Evolutionary conservation across 2,797 vertebrate species (phyloP).

Genomic region (Trichosurus vulpecula): DNA sequence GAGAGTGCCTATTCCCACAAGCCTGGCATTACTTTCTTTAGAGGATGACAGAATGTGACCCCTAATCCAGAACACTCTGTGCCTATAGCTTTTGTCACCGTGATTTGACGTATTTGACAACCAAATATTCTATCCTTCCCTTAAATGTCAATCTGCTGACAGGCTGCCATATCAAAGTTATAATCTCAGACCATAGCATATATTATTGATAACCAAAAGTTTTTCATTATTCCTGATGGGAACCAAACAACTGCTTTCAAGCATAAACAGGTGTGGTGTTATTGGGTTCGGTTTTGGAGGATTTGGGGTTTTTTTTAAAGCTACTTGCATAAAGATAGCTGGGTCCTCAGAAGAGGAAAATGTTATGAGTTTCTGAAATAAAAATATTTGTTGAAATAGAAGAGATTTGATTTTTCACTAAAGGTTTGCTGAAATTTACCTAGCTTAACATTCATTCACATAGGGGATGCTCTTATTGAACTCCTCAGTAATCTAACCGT

Average conservation of each 20-base stretch:
- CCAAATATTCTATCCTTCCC: background rate
- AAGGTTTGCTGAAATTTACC: constrained; percentile 15
- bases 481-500: constrained; percentile 79
- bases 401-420: constrained; percentile 13
- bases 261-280: background rate
- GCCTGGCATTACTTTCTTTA: constrained; percentile 9
- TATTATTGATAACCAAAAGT: background rate
- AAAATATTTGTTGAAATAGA: constrained; percentile 13
- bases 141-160: background rate
- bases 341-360: constrained; percentile 20
- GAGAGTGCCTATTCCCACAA: background rate
- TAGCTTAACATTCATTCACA: constrained; percentile 58
- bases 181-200: background rate
- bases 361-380: constrained; percentile 38
- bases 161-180: background rate
- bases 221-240: background rate
- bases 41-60: constrained; percentile 28
- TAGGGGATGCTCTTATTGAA: constrained; percentile 59
- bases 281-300: background rate
- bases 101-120: background rate
- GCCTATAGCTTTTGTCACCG: background rate
- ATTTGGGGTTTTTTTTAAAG: background rate
- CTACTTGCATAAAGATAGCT: background rate
- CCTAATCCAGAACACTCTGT: background rate
- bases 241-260: background rate